Conservation (phyloP, 2,888 invertebrate species). For the Tortrix viridana region DNA sequence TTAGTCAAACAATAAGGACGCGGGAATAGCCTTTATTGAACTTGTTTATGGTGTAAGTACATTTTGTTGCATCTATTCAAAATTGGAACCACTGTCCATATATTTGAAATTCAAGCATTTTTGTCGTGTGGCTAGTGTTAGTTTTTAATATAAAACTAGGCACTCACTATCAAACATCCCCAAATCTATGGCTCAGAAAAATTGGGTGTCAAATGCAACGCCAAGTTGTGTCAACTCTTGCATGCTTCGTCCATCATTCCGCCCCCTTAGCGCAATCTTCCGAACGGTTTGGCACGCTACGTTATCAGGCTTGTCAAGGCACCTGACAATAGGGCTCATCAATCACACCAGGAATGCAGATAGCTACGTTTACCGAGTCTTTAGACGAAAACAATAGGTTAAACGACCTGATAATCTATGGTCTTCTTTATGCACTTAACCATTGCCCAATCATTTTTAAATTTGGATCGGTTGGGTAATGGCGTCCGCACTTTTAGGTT, state of each 20-base stretch:
- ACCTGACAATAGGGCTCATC: slow-evolving; percentile 78
- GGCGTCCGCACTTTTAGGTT: slow-evolving; percentile 58
- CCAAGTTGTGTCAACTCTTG: slow-evolving; percentile 34
- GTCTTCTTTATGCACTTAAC: slow-evolving; percentile 36
- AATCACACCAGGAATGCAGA: slow-evolving; percentile 68
- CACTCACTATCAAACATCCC: slow-evolving; percentile 12
- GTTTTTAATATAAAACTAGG: slow-evolving; percentile 13
- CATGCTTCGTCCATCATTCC: slow-evolving; percentile 50
- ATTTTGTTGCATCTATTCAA: slow-evolving; percentile 6
- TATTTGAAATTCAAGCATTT: not conserved
- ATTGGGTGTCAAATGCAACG: slow-evolving; percentile 30
- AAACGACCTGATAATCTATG: slow-evolving; percentile 33
- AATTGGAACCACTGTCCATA: not conserved
- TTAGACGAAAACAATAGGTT: slow-evolving; percentile 70
- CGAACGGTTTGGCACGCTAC: slow-evolving; percentile 66
- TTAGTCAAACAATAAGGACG: no score
- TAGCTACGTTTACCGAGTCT: slow-evolving; percentile 61
- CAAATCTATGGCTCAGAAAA: slow-evolving; percentile 13
- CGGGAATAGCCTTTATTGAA: slow-evolving; percentile 8
- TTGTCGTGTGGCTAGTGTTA: slow-evolving; percentile 20
- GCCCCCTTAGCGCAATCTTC: slow-evolving; percentile 63
- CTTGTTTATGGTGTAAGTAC: slow-evolving; percentile 7
- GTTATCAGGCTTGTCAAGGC: slow-evolving; percentile 66
- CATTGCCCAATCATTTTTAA: slow-evolving; percentile 35
- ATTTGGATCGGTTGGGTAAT: slow-evolving; percentile 39